phyloP scores from a whole-genome alignment of 2,888 invertebrate genomes.

The Amblyteles armatorius region DNA sequence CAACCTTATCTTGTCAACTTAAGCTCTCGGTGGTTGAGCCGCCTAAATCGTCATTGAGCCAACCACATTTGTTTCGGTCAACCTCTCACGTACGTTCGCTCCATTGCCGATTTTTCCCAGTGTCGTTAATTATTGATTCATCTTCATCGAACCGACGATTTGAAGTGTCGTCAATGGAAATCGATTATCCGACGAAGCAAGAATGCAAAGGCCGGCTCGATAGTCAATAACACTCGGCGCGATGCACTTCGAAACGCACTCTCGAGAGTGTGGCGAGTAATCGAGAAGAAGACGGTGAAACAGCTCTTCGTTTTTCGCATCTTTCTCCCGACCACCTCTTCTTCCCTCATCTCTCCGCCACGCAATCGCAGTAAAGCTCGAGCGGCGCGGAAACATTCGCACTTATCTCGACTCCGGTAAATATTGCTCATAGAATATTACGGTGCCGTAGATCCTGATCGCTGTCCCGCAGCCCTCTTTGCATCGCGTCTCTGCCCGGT shows the following conservation, averaged over 20 bases:
- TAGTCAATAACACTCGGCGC: not conserved
- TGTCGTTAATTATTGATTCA: too few species aligned
- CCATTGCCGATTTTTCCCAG: too few species aligned
- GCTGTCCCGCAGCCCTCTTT: constrained; percentile 56
- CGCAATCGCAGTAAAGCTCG: constrained; percentile 13
- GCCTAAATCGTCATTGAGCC: too few species aligned
- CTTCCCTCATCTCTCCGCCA: not conserved
- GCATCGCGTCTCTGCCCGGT: constrained; percentile 49
- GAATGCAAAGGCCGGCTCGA: not conserved
- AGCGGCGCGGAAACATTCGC: constrained; percentile 76
- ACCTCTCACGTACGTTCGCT: too few species aligned
- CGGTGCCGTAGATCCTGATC: constrained; percentile 79
- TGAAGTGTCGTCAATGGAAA: not conserved
- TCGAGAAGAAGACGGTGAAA: constrained; percentile 39
- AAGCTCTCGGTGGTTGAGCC: too few species aligned
- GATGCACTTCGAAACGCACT: constrained; percentile 5
- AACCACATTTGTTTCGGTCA: too few species aligned
- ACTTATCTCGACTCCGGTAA: constrained; percentile 81
- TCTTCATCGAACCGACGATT: too few species aligned
- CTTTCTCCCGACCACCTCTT: not conserved
- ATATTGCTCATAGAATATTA: constrained; percentile 82
- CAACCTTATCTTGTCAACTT: too few species aligned
- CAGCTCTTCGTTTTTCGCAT: constrained; percentile 8
- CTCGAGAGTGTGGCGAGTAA: constrained; percentile 7
- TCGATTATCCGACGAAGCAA: not conserved